A percentile compares a stretch with the other conserved stretches of the same genome.
phyloP scores from a whole-genome alignment of 2,888 invertebrate genomes.

The Parnassius orleans region DNA sequence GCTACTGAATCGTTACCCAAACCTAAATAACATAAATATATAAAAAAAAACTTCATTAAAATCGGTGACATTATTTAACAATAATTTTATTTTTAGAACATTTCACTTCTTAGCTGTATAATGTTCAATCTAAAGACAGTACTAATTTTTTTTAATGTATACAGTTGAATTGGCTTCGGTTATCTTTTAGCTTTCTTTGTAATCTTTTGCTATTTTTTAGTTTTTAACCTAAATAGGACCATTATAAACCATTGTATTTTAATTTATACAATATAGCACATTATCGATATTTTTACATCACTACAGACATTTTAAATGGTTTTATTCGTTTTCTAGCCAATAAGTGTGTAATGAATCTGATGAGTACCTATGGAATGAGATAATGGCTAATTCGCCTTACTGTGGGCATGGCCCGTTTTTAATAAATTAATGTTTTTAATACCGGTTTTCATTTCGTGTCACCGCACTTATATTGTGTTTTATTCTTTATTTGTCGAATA shows the following conservation, averaged over 20 bases:
- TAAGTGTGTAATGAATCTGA: conserved; percentile 77
- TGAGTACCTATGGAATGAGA: conserved; percentile 69
- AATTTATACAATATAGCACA: not conserved
- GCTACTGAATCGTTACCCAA: too few relatives aligned
- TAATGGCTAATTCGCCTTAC: conserved; percentile 68
- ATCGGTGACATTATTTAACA: too few relatives aligned
- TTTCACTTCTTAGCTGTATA: too few relatives aligned
- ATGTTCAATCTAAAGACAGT: too few relatives aligned
- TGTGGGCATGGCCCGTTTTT: conserved; percentile 66
- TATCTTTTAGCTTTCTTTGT: not conserved
- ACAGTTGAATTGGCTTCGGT: too few relatives aligned
- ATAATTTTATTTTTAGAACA: too few relatives aligned
- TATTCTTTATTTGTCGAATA: conserved; percentile 44
- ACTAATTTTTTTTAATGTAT: too few relatives aligned
- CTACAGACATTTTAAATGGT: conserved; percentile 65
- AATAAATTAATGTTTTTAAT: conserved; percentile 64
- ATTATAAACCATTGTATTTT: too few relatives aligned
- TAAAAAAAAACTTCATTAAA: too few relatives aligned
- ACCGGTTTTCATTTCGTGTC: conserved; percentile 69
- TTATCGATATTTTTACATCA: conserved; percentile 38
- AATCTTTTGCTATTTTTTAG: too few relatives aligned
- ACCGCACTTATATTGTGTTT: conserved; percentile 49
- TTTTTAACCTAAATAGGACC: too few relatives aligned
- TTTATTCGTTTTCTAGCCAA: conserved; percentile 72
- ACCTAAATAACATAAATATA: too few relatives aligned